Percentiles rank a stretch among this genome's conserved stretches.
These are phyloP conservation scores for Conistra vaccinii DNA, from an alignment of 2,888 invertebrate species.

Conservation along the genomic window DNA sequence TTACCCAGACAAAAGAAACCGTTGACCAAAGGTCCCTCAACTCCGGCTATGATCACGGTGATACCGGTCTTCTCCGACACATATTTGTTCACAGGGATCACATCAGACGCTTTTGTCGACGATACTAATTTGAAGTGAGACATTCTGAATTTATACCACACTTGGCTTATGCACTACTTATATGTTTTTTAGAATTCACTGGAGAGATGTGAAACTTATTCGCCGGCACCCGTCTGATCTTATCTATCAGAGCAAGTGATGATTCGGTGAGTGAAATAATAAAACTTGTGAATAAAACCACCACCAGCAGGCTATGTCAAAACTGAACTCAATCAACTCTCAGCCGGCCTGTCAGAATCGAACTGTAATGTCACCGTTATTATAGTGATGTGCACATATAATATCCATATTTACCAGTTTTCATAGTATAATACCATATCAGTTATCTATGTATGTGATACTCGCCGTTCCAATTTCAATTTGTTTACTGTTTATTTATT, in stretches of 20 bases:
- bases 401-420: not conserved
- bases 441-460: not conserved
- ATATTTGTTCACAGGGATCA: conserved; percentile 95
- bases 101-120: conserved; percentile 92
- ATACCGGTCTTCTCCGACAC: conserved; percentile 95
- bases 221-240: conserved; percentile 31
- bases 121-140: conserved; percentile 89
- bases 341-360: conserved; percentile 5
- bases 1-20: conserved; percentile 97
- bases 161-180: conserved; percentile 17
- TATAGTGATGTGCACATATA: conserved; percentile 6
- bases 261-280: conserved; percentile 11
- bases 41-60: conserved; percentile 95
- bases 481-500: too few relatives aligned
- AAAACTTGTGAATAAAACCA: too few relatives aligned
- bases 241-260: not conserved
- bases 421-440: too few relatives aligned
- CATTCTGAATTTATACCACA: conserved; percentile 71
- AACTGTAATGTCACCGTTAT: conserved; percentile 12
- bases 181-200: conserved; percentile 8
- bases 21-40: conserved; percentile 97
- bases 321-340: too few relatives aligned
- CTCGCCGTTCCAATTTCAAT: not conserved
- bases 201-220: not conserved
- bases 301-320: conserved; percentile 12